A percentile compares a stretch with the other conserved stretches of the same genome.
Evolutionary conservation across 2,113 vertebrate genomes (phyloP).

Genomic region (Rhinogobius similis): DNA sequence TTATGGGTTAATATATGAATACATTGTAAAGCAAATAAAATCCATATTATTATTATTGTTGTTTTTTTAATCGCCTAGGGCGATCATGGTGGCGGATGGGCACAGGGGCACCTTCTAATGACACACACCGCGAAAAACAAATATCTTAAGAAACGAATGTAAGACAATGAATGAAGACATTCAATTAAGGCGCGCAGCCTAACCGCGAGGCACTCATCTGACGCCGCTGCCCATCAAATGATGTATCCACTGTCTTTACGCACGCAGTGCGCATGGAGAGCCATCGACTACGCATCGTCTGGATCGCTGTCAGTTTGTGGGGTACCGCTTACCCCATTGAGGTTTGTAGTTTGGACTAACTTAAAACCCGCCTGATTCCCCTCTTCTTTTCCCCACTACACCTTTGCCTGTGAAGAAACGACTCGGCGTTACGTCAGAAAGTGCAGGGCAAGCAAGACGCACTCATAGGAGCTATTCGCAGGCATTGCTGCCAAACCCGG

Average conservation of each 20-base stretch:
- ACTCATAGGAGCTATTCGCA: slow-evolving; percentile 74
- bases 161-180: slow-evolving; percentile 10
- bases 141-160: neutral
- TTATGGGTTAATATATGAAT: too few relatives aligned
- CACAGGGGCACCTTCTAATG: neutral
- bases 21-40: too few relatives aligned
- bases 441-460: slow-evolving; percentile 77
- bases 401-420: slow-evolving; percentile 71
- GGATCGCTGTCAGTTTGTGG: slow-evolving; percentile 45
- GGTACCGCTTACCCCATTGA: slow-evolving; percentile 50
- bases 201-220: slow-evolving; percentile 17
- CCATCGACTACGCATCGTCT: slow-evolving; percentile 32
- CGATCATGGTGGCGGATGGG: too few relatives aligned
- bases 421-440: slow-evolving; percentile 80
- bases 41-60: too few relatives aligned
- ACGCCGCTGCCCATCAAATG: slow-evolving; percentile 27
- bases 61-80: too few relatives aligned
- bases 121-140: neutral
- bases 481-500: slow-evolving; percentile 76
- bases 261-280: slow-evolving; percentile 53
- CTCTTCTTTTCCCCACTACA: slow-evolving; percentile 61
- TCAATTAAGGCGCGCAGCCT: slow-evolving; percentile 8
- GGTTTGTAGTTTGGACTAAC: slow-evolving; percentile 47
- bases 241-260: slow-evolving; percentile 53
- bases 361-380: slow-evolving; percentile 38